Evolutionary conservation across 2,797 vertebrate species (phyloP).

Genomic region (Alosa sapidissima): DNA sequence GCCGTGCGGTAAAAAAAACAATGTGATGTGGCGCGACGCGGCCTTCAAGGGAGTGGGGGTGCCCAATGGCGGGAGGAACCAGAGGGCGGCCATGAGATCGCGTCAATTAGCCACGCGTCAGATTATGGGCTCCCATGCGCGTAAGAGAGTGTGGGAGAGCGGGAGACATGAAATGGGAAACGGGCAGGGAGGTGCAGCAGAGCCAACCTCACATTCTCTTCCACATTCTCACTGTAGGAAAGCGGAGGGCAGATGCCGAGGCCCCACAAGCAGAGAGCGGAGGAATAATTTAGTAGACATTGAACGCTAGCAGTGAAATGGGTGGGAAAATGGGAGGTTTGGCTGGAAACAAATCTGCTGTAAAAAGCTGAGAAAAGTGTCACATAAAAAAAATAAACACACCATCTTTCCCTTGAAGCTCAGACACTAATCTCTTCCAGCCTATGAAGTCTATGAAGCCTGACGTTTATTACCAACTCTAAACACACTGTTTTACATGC

Average conservation of each 20-base stretch:
- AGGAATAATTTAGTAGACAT: background rate
- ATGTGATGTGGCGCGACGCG: conserved; percentile 32
- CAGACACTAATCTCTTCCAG: background rate
- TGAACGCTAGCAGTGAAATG: background rate
- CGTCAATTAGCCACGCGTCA: conserved; percentile 42
- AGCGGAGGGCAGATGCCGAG: background rate
- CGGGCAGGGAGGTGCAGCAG: background rate
- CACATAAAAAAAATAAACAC: background rate
- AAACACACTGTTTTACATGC: background rate
- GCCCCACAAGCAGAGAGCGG: background rate
- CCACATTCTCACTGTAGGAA: background rate
- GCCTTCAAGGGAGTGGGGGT: background rate
- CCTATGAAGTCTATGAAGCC: background rate
- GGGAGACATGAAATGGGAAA: too few species aligned
- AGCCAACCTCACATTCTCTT: background rate
- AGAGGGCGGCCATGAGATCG: conserved; percentile 30
- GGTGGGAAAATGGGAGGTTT: background rate
- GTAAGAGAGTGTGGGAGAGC: background rate
- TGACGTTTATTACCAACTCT: background rate
- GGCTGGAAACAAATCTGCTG: background rate
- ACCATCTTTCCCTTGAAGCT: background rate
- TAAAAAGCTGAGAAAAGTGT: background rate
- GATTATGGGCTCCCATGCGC: background rate
- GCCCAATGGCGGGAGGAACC: background rate
- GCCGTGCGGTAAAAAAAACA: background rate